Evolutionary conservation across 1,140 invertebrate genomes (phyloP).

Genomic region (Pinna nobilis): DNA sequence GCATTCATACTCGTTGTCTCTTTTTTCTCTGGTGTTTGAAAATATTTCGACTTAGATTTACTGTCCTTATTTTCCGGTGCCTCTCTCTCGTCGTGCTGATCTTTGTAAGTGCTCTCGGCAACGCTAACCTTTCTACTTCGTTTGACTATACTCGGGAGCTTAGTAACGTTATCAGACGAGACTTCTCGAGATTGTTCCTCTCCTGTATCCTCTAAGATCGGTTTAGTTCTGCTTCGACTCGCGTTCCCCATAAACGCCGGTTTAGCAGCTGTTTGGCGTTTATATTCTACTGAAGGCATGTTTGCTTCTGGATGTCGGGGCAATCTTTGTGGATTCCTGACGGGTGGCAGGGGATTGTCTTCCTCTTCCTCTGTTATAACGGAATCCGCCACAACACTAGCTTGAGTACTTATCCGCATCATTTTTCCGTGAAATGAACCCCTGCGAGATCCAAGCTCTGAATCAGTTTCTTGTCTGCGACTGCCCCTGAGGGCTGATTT

Average conservation of each 20-base stretch:
- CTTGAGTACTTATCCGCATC: constrained; percentile 6
- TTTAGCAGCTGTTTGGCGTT: constrained; percentile 7
- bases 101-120: background rate
- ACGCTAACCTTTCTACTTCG: constrained; percentile 5
- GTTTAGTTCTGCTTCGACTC: constrained; percentile 4
- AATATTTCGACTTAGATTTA: constrained; percentile 6
- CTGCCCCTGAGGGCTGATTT: constrained; percentile 5
- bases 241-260: constrained; percentile 15
- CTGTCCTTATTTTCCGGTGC: background rate
- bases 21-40: constrained; percentile 21
- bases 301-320: background rate
- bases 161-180: background rate
- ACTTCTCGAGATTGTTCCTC: background rate
- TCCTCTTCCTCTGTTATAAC: background rate
- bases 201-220: background rate
- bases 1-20: background rate
- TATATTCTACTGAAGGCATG: background rate
- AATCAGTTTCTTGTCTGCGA: background rate
- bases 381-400: background rate
- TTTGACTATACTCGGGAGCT: constrained; percentile 8
- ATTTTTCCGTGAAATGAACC: background rate
- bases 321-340: background rate
- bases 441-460: background rate
- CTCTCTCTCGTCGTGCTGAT: background rate
- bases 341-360: background rate